These are phyloP conservation scores for Dioctria linearis DNA, from an alignment of 2,888 invertebrate species.

Conservation along the genomic window DNA sequence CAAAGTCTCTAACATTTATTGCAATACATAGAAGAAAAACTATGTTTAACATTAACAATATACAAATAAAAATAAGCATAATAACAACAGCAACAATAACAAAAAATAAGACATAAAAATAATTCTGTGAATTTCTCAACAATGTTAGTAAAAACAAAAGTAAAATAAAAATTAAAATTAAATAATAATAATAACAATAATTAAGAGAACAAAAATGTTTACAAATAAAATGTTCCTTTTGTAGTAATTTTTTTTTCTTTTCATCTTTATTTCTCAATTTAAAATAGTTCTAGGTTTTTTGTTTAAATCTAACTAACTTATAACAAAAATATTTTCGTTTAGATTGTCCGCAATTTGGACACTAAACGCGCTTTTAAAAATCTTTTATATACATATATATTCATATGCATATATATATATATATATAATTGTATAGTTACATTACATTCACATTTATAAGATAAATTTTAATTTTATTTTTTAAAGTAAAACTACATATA, in stretches of 20 bases:
- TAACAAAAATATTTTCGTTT: conserved; percentile 45
- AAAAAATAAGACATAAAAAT: no score
- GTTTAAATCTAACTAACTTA: conserved; percentile 45
- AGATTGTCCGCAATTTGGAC: conserved; percentile 23
- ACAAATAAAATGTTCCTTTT: conserved; percentile 28
- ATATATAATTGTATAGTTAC: no score
- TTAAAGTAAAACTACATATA: no score
- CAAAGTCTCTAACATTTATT: no score
- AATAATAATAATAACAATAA: background rate
- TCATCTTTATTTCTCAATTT: conserved; percentile 46
- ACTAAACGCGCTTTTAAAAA: conserved; percentile 25
- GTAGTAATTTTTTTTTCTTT: conserved; percentile 34
- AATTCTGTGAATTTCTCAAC: no score
- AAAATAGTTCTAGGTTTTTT: conserved; percentile 45
- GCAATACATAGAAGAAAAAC: no score
- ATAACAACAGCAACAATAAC: no score
- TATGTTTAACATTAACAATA: no score
- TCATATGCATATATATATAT: no score
- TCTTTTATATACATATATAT: background rate
- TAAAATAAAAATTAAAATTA: background rate
- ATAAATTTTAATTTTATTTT: no score
- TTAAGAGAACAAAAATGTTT: background rate
- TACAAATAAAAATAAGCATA: no score
- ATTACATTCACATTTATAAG: no score
- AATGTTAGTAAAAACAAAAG: background rate